Percentiles rank a stretch among this genome's conserved stretches.
These are phyloP conservation scores for Ptilorrhoa leucosticta DNA, from an alignment of 2,113 vertebrate species.

Conservation along the genomic window DNA sequence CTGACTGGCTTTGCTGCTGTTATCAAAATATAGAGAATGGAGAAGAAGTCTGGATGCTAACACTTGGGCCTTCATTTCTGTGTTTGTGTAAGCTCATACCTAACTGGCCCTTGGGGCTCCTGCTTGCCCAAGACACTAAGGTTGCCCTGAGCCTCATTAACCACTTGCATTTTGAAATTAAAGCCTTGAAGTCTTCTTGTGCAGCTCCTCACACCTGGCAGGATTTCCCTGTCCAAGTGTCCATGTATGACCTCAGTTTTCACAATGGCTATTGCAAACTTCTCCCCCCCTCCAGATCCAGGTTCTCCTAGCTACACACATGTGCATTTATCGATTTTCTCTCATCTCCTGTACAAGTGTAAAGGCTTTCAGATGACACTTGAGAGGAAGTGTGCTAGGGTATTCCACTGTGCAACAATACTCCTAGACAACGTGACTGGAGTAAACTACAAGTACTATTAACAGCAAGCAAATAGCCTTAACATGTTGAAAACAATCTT, in stretches of 20 bases:
- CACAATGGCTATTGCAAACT: accelerated
- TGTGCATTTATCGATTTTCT: background rate
- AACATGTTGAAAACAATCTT: background rate
- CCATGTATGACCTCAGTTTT: background rate
- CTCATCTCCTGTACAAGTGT: background rate
- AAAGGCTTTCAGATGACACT: background rate
- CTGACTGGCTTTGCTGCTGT: background rate
- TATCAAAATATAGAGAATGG: background rate
- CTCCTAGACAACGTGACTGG: background rate
- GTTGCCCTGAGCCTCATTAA: background rate
- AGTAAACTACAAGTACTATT: background rate
- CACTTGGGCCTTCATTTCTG: background rate
- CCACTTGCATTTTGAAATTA: background rate
- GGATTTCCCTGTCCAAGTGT: background rate
- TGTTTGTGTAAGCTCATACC: background rate
- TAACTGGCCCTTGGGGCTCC: background rate
- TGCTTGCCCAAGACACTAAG: background rate
- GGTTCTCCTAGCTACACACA: background rate
- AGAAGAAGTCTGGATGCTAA: background rate
- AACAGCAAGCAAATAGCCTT: background rate
- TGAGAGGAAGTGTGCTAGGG: background rate
- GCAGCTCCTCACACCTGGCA: background rate
- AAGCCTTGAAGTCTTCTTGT: background rate
- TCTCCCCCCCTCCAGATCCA: background rate
- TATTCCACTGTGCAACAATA: background rate